Percentiles rank a stretch among this genome's conserved stretches.
These are phyloP conservation scores for Aporophyla lueneburgensis DNA, from an alignment of 2,888 invertebrate species.

Conservation along the genomic window DNA sequence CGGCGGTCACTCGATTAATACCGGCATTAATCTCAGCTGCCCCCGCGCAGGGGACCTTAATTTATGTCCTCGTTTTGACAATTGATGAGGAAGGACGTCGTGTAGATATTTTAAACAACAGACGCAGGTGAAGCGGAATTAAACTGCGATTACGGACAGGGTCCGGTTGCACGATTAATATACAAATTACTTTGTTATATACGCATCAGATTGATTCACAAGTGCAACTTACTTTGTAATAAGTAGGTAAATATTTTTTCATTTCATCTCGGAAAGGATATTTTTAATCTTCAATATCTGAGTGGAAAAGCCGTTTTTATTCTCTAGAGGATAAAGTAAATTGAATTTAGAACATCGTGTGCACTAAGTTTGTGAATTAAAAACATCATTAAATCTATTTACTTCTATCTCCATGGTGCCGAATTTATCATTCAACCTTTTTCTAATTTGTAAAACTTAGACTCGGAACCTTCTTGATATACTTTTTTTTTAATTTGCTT, in stretches of 20 bases:
- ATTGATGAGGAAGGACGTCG: conserved; percentile 86
- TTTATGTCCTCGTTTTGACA: conserved; percentile 88
- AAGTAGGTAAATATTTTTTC: neutral
- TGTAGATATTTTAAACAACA: conserved; percentile 76
- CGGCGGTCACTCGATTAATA: conserved; percentile 90
- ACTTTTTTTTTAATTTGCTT: too few species aligned
- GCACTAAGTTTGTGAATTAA: too few species aligned
- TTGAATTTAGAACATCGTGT: too few species aligned
- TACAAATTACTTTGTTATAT: neutral
- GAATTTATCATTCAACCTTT: too few species aligned
- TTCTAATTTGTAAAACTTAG: too few species aligned
- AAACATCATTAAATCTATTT: too few species aligned
- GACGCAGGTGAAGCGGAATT: conserved; percentile 57
- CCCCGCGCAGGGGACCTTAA: conserved; percentile 81
- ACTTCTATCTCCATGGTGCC: too few species aligned
- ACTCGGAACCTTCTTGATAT: too few species aligned
- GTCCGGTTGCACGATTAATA: conserved; percentile 7
- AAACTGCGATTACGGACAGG: conserved; percentile 41
- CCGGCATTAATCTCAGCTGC: conserved; percentile 87
- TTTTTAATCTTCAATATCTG: too few species aligned
- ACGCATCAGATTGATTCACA: neutral
- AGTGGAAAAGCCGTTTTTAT: too few species aligned
- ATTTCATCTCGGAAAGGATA: too few species aligned
- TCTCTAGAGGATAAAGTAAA: too few species aligned
- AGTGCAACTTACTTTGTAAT: neutral